Evolutionary conservation across 92 coral and sea anemone species (phyloP).

Genomic region (Siderastrea siderea): DNA sequence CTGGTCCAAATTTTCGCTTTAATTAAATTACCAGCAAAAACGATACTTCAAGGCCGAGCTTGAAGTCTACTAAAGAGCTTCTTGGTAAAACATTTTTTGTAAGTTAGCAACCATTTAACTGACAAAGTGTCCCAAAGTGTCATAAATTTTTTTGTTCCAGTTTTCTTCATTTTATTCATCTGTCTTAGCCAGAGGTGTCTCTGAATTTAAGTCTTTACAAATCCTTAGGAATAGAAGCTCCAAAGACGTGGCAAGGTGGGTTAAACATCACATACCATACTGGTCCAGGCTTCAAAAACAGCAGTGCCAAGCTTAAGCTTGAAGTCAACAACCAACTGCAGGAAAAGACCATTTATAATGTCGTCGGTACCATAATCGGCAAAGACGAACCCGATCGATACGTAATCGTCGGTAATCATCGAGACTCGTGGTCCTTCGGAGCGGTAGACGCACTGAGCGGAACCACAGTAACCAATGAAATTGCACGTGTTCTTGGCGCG

Average conservation of each 20-base stretch:
- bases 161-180: too few species aligned
- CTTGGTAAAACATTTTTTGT: too few species aligned
- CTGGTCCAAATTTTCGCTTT: too few species aligned
- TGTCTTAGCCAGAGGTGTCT: too few species aligned
- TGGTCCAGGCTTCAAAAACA: constrained; percentile 89
- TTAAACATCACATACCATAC: constrained; percentile 68
- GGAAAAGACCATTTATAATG: constrained; percentile 79
- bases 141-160: too few species aligned
- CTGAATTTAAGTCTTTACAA: not conserved
- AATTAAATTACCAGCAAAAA: too few species aligned
- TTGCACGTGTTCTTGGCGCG: constrained; percentile 87
- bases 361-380: constrained; percentile 93
- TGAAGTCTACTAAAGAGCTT: too few species aligned
- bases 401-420: constrained; percentile 92
- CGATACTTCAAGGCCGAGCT: too few species aligned
- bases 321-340: constrained; percentile 74
- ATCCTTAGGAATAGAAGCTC: constrained; percentile 15
- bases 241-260: constrained; percentile 47
- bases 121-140: too few species aligned
- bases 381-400: constrained; percentile 93
- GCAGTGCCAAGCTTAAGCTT: constrained; percentile 68
- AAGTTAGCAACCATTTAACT: too few species aligned
- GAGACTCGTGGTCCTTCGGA: constrained; percentile 95
- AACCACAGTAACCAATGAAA: constrained; percentile 84
- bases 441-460: constrained; percentile 96